Evolutionary conservation across 2,797 vertebrate genomes (phyloP).

Genomic region (Margarornis squamiger): DNA sequence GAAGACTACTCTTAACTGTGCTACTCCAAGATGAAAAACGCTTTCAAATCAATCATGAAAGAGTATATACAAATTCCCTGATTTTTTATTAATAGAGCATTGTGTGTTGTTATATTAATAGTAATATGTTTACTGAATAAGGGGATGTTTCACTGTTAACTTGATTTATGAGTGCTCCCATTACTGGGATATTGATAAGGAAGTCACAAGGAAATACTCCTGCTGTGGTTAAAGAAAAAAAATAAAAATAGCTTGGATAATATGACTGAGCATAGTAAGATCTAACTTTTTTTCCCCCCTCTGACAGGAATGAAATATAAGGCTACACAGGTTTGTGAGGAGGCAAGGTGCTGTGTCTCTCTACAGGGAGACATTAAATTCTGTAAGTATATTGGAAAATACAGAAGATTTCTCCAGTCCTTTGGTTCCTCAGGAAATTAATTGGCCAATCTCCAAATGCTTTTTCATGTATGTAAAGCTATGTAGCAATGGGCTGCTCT

Average conservation of each 20-base stretch:
- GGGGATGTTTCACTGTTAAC: background rate
- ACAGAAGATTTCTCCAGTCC: conserved; percentile 16
- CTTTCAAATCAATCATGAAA: background rate
- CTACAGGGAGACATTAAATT: conserved; percentile 19
- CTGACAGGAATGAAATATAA: background rate
- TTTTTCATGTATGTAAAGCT: conserved; percentile 25
- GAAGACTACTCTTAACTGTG: background rate
- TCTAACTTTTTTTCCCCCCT: background rate
- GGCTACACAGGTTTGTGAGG: background rate
- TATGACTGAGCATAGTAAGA: background rate
- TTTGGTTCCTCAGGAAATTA: conserved; percentile 48
- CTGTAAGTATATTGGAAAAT: conserved; percentile 8
- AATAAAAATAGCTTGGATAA: background rate
- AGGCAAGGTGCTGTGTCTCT: background rate
- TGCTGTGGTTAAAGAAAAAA: background rate
- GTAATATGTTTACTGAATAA: background rate
- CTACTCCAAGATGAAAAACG: background rate
- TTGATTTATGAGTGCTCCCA: background rate
- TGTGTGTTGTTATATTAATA: background rate
- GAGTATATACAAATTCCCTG: background rate
- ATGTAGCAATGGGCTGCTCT: background rate
- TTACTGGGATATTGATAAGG: background rate
- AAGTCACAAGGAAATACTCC: background rate
- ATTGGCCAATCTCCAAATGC: conserved; percentile 25
- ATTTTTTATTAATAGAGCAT: background rate